Evolutionary conservation across 2,113 vertebrate species (phyloP), one percentile per base, ranked within the genome.

Genomic region (Camelus dromedarius): DNA sequence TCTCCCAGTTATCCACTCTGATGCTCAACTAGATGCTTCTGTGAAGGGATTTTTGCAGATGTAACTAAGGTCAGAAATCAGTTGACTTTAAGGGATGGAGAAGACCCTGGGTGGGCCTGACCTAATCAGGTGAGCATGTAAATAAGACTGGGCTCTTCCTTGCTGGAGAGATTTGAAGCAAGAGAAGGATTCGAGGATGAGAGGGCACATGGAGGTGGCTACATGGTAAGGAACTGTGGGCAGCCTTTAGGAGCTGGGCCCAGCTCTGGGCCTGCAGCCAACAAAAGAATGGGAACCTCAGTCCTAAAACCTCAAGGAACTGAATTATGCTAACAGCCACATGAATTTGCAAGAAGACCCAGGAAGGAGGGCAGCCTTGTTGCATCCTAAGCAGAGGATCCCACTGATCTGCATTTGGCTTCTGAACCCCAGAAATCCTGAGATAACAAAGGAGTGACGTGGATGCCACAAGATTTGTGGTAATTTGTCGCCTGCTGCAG

Each of bases 381-480:
- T 60, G 32, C 52, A 22, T 22, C 52, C 16, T 54, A 56, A 56
- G 66, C 58, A 16, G 54, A 66, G 56, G 10, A 5, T 24, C 8
- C 46, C 38, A 24, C 9, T 24, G 9, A 7, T 19, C 4, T 11
- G 48, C 3, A 2, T 16, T 28, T 30, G 54, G 8, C 18, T 50
- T n/a, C 42, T 3, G 14, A 42, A 4, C 8, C 62, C 3, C 0
- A 20, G 73, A 70, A 42, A 15, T 64, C 6, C 0, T 5, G 28
- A 48, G 69, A 15, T 7, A 1, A 18, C 5, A 18, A 67, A 26
- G 12, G n/a, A 50, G 35, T 0, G 5, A 9, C 18, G 12, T 35
- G 32, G 15, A 54, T 14, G 6, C 8, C 24, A 13, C n/a, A 2
- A 0, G 0, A 35, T 7, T 11, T 67, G 42, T 10, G 38, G 48